Percentiles rank a stretch among this genome's conserved stretches.
These are phyloP conservation scores for Anastatus disparis DNA, from an alignment of 1,140 invertebrate genomes.

Conservation along the genomic window DNA sequence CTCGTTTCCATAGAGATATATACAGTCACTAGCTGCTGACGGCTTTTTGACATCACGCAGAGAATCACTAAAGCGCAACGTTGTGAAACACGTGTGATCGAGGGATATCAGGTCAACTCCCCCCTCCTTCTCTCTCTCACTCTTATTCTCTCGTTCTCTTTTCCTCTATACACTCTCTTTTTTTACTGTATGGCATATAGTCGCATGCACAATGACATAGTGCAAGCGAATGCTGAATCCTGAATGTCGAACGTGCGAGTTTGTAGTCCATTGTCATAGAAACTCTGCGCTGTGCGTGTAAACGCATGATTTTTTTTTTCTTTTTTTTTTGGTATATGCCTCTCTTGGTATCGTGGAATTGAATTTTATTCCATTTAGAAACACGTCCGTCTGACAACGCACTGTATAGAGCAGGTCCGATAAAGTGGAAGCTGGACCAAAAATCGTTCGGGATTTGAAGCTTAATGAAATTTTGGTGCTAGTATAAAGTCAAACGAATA, in stretches of 20 bases:
- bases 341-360: constrained; percentile 8
- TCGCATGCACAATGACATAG: not conserved
- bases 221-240: not conserved
- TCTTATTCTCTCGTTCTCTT: not conserved
- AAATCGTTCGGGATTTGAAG: constrained; percentile 44
- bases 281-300: not conserved
- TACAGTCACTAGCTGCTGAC: not conserved
- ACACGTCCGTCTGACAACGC: not conserved
- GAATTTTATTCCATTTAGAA: constrained; percentile 35
- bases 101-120: not conserved
- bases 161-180: not conserved
- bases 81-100: constrained; percentile 19
- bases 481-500: not conserved
- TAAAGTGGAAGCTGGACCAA: constrained; percentile 37
- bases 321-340: not conserved
- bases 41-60: not conserved
- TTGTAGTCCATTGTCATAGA: not conserved
- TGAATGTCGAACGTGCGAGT: no score
- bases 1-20: constrained; percentile 30
- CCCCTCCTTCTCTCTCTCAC: not conserved
- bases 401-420: constrained; percentile 21
- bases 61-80: not conserved
- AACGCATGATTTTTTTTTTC: not conserved
- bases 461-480: constrained; percentile 11
- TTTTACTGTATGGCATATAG: not conserved